These are phyloP conservation scores for Percopsis transmontana DNA, from an alignment of 2,113 vertebrate species.

Conservation along the genomic window DNA sequence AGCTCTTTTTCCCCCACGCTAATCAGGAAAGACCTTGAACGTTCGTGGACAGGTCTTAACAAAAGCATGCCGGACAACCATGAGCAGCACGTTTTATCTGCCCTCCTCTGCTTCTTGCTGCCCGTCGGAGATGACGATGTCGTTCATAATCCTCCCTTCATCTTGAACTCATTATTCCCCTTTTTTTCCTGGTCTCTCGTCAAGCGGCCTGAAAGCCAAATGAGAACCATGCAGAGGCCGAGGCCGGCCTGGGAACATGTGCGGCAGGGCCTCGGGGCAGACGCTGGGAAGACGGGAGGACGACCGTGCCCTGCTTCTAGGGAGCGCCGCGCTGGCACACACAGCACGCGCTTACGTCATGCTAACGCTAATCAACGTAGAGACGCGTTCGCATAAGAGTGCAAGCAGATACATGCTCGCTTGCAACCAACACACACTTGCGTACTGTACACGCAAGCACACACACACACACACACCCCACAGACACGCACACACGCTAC, in stretches of 20 bases:
- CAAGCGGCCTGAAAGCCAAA: slow-evolving; percentile 60
- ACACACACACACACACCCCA: neutral
- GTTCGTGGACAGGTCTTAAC: neutral
- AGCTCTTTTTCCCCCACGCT: no score
- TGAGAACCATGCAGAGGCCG: slow-evolving; percentile 54
- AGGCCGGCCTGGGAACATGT: slow-evolving; percentile 45
- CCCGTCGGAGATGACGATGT: slow-evolving; percentile 15
- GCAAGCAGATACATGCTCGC: neutral
- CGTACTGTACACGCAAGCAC: neutral
- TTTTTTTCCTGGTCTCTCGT: slow-evolving; percentile 18
- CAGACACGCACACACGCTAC: neutral
- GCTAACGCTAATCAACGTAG: no score
- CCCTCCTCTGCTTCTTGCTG: neutral
- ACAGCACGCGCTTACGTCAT: neutral
- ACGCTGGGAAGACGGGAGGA: slow-evolving; percentile 30
- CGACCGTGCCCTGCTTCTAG: slow-evolving; percentile 36
- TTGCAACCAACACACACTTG: neutral
- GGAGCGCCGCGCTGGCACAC: neutral
- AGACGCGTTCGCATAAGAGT: neutral
- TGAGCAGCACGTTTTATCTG: slow-evolving; percentile 4
- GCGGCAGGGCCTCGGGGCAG: slow-evolving; percentile 30
- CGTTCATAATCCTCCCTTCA: slow-evolving; percentile 49
- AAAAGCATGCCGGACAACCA: slow-evolving; percentile 2
- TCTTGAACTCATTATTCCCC: slow-evolving; percentile 69
- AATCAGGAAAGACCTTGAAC: no score